phyloP scores from a whole-genome alignment of 2,888 invertebrate species.

The Archips xylosteana region DNA sequence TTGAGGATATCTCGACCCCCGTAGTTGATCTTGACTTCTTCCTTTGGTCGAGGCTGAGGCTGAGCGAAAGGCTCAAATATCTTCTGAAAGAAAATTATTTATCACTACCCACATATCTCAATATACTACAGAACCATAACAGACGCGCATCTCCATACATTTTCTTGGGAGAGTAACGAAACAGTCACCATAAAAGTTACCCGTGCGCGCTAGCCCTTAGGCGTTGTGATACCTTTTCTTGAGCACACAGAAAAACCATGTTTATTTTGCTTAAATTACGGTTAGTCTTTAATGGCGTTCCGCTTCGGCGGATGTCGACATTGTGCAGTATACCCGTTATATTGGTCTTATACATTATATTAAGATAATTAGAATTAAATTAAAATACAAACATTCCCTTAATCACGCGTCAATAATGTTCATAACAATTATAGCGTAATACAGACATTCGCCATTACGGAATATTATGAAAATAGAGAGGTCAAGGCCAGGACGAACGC shows the following conservation, averaged over 20 bases:
- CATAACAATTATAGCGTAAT: slow-evolving; percentile 76
- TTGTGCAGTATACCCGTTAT: slow-evolving; percentile 33
- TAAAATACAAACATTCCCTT: slow-evolving; percentile 62
- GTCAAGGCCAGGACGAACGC: slow-evolving; percentile 84
- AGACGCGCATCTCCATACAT: no score
- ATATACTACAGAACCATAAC: background rate
- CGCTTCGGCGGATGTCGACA: slow-evolving; percentile 34
- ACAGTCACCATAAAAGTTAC: no score
- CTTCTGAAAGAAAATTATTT: slow-evolving; percentile 67
- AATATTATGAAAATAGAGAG: slow-evolving; percentile 86
- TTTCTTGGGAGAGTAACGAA: no score
- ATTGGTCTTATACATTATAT: slow-evolving; percentile 6
- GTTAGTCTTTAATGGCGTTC: slow-evolving; percentile 25
- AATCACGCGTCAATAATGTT: slow-evolving; percentile 69
- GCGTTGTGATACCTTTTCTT: slow-evolving; percentile 9
- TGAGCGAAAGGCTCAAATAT: slow-evolving; percentile 76
- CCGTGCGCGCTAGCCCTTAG: background rate
- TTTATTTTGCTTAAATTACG: slow-evolving; percentile 38
- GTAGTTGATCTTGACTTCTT: slow-evolving; percentile 77
- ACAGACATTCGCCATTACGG: slow-evolving; percentile 81
- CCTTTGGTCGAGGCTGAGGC: slow-evolving; percentile 77
- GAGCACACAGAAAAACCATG: slow-evolving; percentile 28
- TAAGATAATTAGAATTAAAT: background rate
- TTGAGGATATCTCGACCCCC: slow-evolving; percentile 86
- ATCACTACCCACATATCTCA: slow-evolving; percentile 1